These are phyloP conservation scores for Leptobrachium leishanense DNA, from an alignment of 2,113 vertebrate genomes.

Conservation along the genomic window DNA sequence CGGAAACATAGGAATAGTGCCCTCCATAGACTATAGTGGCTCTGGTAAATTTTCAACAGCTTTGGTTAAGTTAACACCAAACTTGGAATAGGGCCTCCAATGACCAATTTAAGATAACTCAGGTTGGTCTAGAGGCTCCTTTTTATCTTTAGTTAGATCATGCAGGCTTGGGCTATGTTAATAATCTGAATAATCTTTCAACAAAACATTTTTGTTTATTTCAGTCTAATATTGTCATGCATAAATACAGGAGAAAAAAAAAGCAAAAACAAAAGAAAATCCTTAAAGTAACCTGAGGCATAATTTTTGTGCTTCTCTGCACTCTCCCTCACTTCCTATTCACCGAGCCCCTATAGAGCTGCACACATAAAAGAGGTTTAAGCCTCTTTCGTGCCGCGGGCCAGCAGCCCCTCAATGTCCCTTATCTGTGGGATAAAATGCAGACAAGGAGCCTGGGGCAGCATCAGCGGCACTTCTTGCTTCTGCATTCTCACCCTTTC, in stretches of 20 bases:
- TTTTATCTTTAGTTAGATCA: too few species aligned
- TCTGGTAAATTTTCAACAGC: too few species aligned
- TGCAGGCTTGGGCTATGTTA: too few species aligned
- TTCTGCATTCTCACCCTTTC: constrained; percentile 14
- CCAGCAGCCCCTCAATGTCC: constrained; percentile 39
- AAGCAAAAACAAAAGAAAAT: constrained; percentile 14
- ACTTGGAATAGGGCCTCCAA: too few species aligned
- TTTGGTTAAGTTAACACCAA: too few species aligned
- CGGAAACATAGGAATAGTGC: too few species aligned
- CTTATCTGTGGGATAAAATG: constrained; percentile 46
- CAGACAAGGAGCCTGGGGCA: constrained; percentile 42
- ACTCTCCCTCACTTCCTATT: constrained; percentile 22
- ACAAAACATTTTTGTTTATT: too few species aligned
- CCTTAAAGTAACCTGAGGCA: constrained; percentile 21
- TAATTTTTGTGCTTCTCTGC: background rate
- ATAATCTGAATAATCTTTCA: too few species aligned
- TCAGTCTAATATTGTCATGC: background rate
- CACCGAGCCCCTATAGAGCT: constrained; percentile 1
- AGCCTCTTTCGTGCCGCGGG: constrained; percentile 28
- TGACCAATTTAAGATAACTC: too few species aligned
- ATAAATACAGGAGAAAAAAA: background rate
- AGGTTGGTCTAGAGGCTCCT: too few species aligned
- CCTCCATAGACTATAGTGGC: too few species aligned
- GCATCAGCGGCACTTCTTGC: constrained; percentile 13
- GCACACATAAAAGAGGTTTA: constrained; percentile 36